A percentile compares a stretch with the other conserved stretches of the same genome.
phyloP scores from a whole-genome alignment of 2,113 vertebrate species.

The Morone chrysops region DNA sequence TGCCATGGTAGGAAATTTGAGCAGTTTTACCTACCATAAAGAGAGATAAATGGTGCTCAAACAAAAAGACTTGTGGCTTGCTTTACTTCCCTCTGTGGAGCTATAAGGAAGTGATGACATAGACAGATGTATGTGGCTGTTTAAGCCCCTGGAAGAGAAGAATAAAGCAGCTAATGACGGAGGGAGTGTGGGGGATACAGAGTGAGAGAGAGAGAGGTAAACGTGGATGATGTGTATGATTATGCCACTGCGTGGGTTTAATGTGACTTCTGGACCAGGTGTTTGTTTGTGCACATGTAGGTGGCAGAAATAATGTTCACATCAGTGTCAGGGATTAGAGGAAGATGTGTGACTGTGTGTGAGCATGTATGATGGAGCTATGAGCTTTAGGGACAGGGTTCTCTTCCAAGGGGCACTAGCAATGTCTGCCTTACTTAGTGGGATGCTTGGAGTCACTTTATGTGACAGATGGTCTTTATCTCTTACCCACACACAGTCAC shows the following conservation, averaged over 20 bases:
- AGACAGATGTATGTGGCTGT: slow-evolving; percentile 14
- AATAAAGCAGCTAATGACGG: slow-evolving; percentile 29
- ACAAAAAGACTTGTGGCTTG: slow-evolving; percentile 1
- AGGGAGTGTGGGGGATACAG: slow-evolving; percentile 32
- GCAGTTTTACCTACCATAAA: neutral
- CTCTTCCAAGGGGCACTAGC: neutral
- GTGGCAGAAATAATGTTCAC: slow-evolving; percentile 37
- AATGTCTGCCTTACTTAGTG: slow-evolving; percentile 9
- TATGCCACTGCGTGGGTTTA: slow-evolving; percentile 52
- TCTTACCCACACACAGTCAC: slow-evolving; percentile 32
- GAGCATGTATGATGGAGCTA: slow-evolving; percentile 5
- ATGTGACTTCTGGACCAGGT: slow-evolving; percentile 53
- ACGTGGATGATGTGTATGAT: slow-evolving; percentile 42
- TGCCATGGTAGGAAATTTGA: neutral
- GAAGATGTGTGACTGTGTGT: slow-evolving; percentile 16
- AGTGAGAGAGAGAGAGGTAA: slow-evolving; percentile 26
- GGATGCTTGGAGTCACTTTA: slow-evolving; percentile 33
- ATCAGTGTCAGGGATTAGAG: slow-evolving; percentile 29
- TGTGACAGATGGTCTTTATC: slow-evolving; percentile 40
- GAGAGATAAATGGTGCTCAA: neutral
- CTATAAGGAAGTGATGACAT: slow-evolving; percentile 9
- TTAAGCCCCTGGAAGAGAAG: neutral
- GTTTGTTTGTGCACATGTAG: slow-evolving; percentile 55
- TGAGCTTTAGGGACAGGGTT: slow-evolving; percentile 5
- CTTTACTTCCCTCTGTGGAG: neutral